A percentile compares a stretch with the other conserved stretches of the same genome.
phyloP scores from a whole-genome alignment of 2,888 invertebrate species.

The Eudasyphora cyanicolor region DNA sequence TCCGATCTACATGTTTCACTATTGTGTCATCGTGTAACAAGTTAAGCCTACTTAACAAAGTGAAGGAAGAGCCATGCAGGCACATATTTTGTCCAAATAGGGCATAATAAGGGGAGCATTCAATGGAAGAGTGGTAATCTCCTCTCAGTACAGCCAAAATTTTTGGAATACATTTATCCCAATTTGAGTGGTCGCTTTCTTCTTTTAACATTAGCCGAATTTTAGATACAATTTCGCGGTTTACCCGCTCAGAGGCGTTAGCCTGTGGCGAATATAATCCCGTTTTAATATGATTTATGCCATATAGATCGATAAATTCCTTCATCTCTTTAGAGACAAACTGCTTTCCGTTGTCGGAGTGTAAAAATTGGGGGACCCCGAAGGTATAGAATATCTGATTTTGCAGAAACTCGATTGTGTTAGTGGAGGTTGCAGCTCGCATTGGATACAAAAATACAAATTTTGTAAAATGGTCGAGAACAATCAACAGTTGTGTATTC shows the following conservation, averaged over 20 bases:
- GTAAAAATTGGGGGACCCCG: slow-evolving; percentile 43
- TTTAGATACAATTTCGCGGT: slow-evolving; percentile 31
- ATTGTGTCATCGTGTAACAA: background rate
- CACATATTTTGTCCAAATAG: slow-evolving; percentile 44
- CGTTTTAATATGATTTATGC: slow-evolving; percentile 42
- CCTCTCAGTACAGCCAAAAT: slow-evolving; percentile 35
- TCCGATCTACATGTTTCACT: background rate
- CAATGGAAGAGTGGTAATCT: slow-evolving; percentile 38
- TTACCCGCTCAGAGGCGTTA: slow-evolving; percentile 50
- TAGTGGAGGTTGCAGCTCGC: background rate
- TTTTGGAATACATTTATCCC: slow-evolving; percentile 21
- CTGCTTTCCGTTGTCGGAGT: slow-evolving; percentile 48
- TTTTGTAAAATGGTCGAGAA: background rate
- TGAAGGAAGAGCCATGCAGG: slow-evolving; percentile 24
- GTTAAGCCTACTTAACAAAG: slow-evolving; percentile 19
- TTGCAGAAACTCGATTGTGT: slow-evolving; percentile 36
- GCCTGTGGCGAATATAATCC: slow-evolving; percentile 49
- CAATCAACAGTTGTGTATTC: background rate
- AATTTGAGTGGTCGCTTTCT: background rate
- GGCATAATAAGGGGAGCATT: slow-evolving; percentile 42
- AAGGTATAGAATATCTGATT: slow-evolving; percentile 33
- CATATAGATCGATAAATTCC: slow-evolving; percentile 23
- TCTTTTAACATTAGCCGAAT: slow-evolving; percentile 1
- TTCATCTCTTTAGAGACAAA: slow-evolving; percentile 34
- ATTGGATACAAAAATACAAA: background rate